Base-by-base conservation (phyloP, 2,888 invertebrate genomes). In the Diaperis boleti region DNA sequence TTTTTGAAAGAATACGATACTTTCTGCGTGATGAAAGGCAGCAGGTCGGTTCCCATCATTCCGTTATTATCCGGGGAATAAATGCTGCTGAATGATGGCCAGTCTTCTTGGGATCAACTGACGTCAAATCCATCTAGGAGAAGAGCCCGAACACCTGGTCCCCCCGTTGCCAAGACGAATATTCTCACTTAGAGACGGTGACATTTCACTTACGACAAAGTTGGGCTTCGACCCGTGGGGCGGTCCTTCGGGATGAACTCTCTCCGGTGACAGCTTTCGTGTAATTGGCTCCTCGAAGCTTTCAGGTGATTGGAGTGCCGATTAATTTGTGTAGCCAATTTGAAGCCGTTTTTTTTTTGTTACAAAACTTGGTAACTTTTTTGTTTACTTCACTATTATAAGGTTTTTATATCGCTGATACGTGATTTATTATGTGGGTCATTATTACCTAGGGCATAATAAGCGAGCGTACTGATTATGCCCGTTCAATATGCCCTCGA, bases 171-270 rank as follows among this genome's bases (percentile, higher is more conserved):
- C 59, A 65, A 64, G 69, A 69, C 66, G 65, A 64, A 69, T 69
- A 64, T 62, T 45, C 55, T 59, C 69, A 67, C 69, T 69, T 69
- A 69, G 61, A 60, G 37, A 59, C 50, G 55, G 69, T 65, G 69
- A 67, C 69, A 66, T 69, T 69, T 69, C 69, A 67, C 69, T 69
- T 62, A 64, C 57, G 52, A 31, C 56, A 41, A 49, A 57, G 37
- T 52, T 52, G 52, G 35, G 52, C 39, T 52, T 39, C 45, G 57
- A 45, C 45, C 57, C 57, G 31, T 13, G 8, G 55, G 44, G 33
- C 35, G 20, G 42, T 11, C 44, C 44, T 47, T 37, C 57, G 31
- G 57, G 57, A 47, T 33, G 41, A 42, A 20, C 41, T 26, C 18
- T 55, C 55, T 42, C 18, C 39, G 45, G 18, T 31, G 45, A 33